A percentile compares a stretch with the other conserved stretches of the same genome.
phyloP scores from a whole-genome alignment of 2,797 vertebrate genomes.

The Danio jaintianensis region DNA sequence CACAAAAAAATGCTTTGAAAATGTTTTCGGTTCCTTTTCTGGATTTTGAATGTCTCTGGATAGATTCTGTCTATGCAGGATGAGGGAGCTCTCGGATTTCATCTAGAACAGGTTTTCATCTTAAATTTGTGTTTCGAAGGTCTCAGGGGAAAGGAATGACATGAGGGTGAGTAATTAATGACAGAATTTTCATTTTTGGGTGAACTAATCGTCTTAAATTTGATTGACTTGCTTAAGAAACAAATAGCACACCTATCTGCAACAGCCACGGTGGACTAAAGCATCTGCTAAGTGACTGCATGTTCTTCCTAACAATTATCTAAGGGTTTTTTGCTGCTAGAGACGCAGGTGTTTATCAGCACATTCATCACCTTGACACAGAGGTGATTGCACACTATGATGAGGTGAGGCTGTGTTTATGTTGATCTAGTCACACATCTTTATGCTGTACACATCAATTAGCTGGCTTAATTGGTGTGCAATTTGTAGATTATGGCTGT shows the following conservation, averaged over 20 bases:
- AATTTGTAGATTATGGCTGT: neutral
- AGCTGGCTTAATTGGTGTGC: conserved; percentile 11
- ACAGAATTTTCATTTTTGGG: too few species aligned
- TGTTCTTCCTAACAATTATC: conserved; percentile 6
- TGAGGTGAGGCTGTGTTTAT: conserved; percentile 27
- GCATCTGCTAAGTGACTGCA: neutral
- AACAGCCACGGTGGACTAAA: neutral
- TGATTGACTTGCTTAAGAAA: neutral
- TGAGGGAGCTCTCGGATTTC: too few species aligned
- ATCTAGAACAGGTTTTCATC: too few species aligned
- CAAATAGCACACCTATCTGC: neutral
- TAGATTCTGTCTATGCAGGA: too few species aligned
- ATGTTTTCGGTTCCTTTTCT: too few species aligned
- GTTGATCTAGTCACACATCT: conserved; percentile 19
- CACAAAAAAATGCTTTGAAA: too few species aligned
- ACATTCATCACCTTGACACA: conserved; percentile 5
- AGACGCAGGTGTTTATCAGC: conserved; percentile 24
- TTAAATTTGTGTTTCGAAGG: too few species aligned
- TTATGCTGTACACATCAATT: conserved; percentile 17
- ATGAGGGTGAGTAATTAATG: too few species aligned
- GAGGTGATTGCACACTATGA: conserved; percentile 14
- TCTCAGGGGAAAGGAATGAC: too few species aligned
- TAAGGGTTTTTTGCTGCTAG: neutral
- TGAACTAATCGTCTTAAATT: neutral
- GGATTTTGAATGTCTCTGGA: too few species aligned